Percentiles rank a stretch among this genome's conserved stretches.
Evolutionary conservation across 37 sponge, comb jelly and placozoan genomes (phyloP).

Genomic region (Mnemiopsis leidyi): DNA sequence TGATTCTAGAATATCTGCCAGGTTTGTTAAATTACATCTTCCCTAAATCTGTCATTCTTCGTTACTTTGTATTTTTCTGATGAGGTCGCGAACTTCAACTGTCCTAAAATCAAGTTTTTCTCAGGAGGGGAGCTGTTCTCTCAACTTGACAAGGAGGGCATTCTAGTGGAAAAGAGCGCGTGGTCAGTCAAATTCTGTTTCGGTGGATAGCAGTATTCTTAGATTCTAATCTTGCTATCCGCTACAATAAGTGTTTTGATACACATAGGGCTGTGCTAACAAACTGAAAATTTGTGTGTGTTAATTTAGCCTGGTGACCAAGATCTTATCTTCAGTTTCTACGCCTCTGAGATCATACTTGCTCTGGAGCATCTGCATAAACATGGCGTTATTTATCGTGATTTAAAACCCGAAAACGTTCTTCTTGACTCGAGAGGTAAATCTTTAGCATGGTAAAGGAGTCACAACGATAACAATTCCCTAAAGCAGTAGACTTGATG

Average conservation of each 20-base stretch:
- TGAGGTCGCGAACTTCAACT: no score
- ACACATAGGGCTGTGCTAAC: no score
- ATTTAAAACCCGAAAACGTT: constrained; percentile 98
- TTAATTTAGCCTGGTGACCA: no score
- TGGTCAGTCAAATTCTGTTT: constrained; percentile 68
- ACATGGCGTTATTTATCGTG: constrained; percentile 93
- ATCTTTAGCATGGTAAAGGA: no score
- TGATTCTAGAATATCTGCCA: constrained; percentile 93
- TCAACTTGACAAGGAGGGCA: constrained; percentile 94
- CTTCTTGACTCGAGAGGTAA: constrained; percentile 79
- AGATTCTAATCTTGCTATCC: not conserved
- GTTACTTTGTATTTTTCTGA: no score
- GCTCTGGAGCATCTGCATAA: constrained; percentile 94
- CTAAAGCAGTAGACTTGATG: no score
- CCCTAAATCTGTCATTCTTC: not conserved
- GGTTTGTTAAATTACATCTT: constrained; percentile 68
- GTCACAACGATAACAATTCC: no score
- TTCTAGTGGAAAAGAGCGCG: constrained; percentile 90
- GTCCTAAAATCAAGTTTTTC: no score
- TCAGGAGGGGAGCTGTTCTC: constrained; percentile 97
- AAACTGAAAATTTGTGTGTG: no score
- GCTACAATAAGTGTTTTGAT: not conserved
- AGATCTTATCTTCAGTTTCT: constrained; percentile 73
- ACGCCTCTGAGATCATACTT: constrained; percentile 88
- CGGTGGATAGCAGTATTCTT: not conserved